These are phyloP conservation scores for Ahaetulla prasina DNA, from an alignment of 2,113 vertebrate genomes.

Conservation along the genomic window DNA sequence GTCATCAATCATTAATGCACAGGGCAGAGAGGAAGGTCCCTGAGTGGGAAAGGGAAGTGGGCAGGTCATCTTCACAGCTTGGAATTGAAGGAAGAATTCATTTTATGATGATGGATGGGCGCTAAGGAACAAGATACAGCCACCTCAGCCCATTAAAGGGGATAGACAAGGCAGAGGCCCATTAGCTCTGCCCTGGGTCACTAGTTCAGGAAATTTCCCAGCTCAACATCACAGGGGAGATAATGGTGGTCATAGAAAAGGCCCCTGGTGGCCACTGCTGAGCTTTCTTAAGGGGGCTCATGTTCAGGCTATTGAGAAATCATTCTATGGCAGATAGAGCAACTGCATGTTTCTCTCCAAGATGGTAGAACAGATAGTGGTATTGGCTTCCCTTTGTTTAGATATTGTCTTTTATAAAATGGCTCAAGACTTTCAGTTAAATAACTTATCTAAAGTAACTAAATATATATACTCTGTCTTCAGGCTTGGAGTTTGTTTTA, in stretches of 20 bases:
- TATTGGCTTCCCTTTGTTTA: background rate
- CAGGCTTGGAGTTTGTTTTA: background rate
- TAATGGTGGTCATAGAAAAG: background rate
- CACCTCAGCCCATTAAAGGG: background rate
- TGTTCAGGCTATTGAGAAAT: background rate
- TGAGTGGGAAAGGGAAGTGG: background rate
- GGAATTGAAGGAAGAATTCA: background rate
- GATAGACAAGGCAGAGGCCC: background rate
- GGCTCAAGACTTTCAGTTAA: background rate
- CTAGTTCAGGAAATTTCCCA: background rate
- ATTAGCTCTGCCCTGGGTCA: background rate
- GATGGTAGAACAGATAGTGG: background rate
- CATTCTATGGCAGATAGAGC: background rate
- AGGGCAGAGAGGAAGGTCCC: background rate
- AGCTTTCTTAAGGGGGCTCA: background rate
- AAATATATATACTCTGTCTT: background rate
- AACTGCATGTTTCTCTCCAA: background rate
- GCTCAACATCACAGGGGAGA: background rate
- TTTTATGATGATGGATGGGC: conserved; percentile 2
- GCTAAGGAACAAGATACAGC: background rate
- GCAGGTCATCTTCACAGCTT: background rate
- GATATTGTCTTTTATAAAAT: background rate
- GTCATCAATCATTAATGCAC: background rate
- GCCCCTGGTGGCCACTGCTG: background rate
- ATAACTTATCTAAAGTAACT: background rate